These are phyloP conservation scores for Mylabris phalerata DNA, from an alignment of 1,140 invertebrate genomes.

Conservation along the genomic window DNA sequence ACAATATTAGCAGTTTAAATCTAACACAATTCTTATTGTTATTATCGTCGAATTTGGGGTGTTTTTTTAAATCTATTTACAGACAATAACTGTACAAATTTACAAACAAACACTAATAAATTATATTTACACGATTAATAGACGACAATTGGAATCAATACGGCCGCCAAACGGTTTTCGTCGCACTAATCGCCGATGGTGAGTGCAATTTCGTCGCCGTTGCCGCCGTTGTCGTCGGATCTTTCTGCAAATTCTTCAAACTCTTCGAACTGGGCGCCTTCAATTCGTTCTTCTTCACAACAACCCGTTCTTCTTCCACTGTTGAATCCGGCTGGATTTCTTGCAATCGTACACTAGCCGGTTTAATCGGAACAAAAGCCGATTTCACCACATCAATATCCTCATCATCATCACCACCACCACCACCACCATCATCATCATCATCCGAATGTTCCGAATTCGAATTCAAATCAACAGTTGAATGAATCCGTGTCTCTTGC, in stretches of 20 bases:
- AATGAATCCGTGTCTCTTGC: slow-evolving; percentile 47
- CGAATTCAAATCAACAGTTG: slow-evolving; percentile 51
- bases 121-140: neutral
- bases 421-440: slow-evolving; percentile 46
- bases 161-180: slow-evolving; percentile 68
- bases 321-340: slow-evolving; percentile 54
- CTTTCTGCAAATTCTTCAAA: slow-evolving; percentile 36
- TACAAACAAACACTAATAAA: neutral
- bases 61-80: neutral
- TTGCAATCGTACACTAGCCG: slow-evolving; percentile 40
- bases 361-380: slow-evolving; percentile 58
- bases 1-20: neutral
- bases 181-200: slow-evolving; percentile 47
- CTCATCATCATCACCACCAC: slow-evolving; percentile 53
- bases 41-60: too few relatives aligned
- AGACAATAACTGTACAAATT: slow-evolving; percentile 4
- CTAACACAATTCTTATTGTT: neutral
- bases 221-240: slow-evolving; percentile 22
- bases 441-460: slow-evolving; percentile 50
- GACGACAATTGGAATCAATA: slow-evolving; percentile 47
- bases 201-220: slow-evolving; percentile 51
- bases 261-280: slow-evolving; percentile 53
- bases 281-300: slow-evolving; percentile 49
- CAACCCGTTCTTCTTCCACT: slow-evolving; percentile 42
- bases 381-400: slow-evolving; percentile 69